These are phyloP conservation scores for Orientallactaga sibirica DNA, from an alignment of 2,797 vertebrate genomes.

Conservation along the genomic window DNA sequence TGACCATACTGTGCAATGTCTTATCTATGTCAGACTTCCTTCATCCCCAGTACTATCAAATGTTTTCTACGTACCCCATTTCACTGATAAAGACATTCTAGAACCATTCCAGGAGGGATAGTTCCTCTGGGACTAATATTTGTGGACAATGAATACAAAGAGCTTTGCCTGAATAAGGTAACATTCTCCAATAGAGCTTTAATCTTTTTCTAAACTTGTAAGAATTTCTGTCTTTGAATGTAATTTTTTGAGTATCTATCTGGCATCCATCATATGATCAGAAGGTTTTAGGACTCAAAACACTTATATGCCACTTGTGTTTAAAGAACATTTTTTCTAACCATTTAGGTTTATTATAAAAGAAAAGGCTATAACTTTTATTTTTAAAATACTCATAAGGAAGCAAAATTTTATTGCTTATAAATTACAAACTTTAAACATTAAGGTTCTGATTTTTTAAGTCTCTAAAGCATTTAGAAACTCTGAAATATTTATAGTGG, in stretches of 20 bases:
- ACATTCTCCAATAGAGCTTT: too few relatives aligned
- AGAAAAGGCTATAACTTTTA: neutral
- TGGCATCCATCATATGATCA: neutral
- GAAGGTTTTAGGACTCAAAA: neutral
- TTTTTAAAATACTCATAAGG: conserved; percentile 1
- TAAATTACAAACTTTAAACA: conserved; percentile 11
- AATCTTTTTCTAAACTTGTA: neutral
- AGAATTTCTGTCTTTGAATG: neutral
- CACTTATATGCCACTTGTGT: neutral
- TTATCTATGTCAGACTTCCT: neutral
- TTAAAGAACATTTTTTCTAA: neutral
- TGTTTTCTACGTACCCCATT: neutral
- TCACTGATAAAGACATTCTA: neutral
- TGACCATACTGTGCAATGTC: neutral
- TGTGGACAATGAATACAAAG: conserved; percentile 5
- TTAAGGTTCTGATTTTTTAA: conserved; percentile 21
- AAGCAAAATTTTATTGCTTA: conserved; percentile 8
- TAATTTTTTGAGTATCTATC: neutral
- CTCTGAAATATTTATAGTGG: conserved; percentile 60
- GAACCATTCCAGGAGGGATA: fast-evolving
- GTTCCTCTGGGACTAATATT: neutral
- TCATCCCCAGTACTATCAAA: neutral
- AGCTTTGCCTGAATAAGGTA: too few relatives aligned
- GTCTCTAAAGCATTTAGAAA: conserved; percentile 61
- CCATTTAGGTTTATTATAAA: neutral